phyloP scores from a whole-genome alignment of 2,797 vertebrate species.

The Synaphobranchus kaupii region DNA sequence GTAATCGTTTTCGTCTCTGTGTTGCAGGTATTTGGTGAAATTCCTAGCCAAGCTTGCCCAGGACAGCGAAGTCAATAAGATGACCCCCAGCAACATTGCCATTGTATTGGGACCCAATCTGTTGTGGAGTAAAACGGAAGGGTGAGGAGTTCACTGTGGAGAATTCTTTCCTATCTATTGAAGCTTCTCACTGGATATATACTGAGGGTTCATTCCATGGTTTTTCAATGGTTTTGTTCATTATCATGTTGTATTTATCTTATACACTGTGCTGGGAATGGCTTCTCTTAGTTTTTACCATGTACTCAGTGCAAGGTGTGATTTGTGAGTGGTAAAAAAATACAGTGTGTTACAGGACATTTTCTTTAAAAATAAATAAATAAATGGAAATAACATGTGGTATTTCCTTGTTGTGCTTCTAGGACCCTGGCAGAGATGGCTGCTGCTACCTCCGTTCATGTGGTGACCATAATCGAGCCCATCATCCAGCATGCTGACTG shows the following conservation, averaged over 20 bases:
- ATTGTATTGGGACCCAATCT: slow-evolving; percentile 88
- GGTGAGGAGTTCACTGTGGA: slow-evolving; percentile 65
- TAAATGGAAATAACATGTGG: neutral
- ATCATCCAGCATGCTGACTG: slow-evolving; percentile 87
- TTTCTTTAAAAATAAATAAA: neutral
- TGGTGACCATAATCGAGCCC: slow-evolving; percentile 85
- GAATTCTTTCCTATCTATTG: neutral
- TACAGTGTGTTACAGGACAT: neutral
- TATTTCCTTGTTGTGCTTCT: neutral
- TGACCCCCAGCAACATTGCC: slow-evolving; percentile 87
- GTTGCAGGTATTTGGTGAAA: slow-evolving; percentile 84
- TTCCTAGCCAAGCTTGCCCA: slow-evolving; percentile 86
- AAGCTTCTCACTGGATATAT: neutral
- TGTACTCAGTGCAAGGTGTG: neutral
- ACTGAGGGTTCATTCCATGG: neutral
- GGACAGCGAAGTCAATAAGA: slow-evolving; percentile 85
- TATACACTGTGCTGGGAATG: neutral
- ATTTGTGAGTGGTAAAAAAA: neutral
- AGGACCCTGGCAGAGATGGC: slow-evolving; percentile 87
- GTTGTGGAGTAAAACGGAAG: slow-evolving; percentile 85
- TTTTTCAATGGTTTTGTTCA: neutral
- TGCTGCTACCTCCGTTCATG: slow-evolving; percentile 85
- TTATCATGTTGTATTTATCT: neutral
- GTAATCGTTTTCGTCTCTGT: neutral
- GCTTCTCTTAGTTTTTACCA: neutral